A percentile compares a stretch with the other conserved stretches of the same genome.
Evolutionary conservation across 2,888 invertebrate species (phyloP).

Genomic region (Capitulum mitella): DNA sequence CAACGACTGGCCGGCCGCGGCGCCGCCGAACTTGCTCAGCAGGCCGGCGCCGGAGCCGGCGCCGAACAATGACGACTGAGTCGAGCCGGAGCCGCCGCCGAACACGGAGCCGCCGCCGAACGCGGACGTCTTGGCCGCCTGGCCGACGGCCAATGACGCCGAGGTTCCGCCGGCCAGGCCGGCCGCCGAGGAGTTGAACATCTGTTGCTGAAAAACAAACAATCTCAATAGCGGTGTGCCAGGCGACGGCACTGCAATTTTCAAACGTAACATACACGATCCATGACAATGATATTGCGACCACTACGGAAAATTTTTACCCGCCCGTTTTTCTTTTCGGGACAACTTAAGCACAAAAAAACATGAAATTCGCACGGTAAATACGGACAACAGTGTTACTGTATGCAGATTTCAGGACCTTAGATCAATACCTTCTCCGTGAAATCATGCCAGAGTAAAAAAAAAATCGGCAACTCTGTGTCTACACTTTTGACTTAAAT

Average conservation of each 20-base stretch:
- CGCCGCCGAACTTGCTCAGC: background rate
- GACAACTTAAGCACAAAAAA: too few relatives aligned
- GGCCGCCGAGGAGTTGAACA: background rate
- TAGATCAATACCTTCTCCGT: too few relatives aligned
- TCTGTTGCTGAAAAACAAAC: conserved; percentile 34
- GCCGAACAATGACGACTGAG: background rate
- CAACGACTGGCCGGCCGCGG: background rate
- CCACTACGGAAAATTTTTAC: too few relatives aligned
- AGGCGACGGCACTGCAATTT: too few relatives aligned
- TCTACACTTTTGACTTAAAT: too few relatives aligned
- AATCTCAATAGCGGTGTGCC: too few relatives aligned
- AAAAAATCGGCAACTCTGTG: too few relatives aligned
- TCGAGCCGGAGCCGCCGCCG: background rate
- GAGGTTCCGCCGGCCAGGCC: too few relatives aligned
- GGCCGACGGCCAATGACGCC: background rate
- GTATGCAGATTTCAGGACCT: too few relatives aligned
- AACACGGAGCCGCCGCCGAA: background rate
- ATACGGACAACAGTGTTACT: too few relatives aligned
- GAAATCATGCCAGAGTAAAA: too few relatives aligned
- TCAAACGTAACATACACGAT: background rate
- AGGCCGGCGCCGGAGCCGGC: background rate
- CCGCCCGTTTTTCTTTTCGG: too few relatives aligned
- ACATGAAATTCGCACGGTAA: background rate
- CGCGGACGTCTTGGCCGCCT: background rate
- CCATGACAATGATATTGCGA: background rate